A percentile compares a stretch with the other conserved stretches of the same genome.
Evolutionary conservation across 30 jellyfish, hydroid and myxozoan species (phyloP).

Genomic region (Pelagia noctiluca): DNA sequence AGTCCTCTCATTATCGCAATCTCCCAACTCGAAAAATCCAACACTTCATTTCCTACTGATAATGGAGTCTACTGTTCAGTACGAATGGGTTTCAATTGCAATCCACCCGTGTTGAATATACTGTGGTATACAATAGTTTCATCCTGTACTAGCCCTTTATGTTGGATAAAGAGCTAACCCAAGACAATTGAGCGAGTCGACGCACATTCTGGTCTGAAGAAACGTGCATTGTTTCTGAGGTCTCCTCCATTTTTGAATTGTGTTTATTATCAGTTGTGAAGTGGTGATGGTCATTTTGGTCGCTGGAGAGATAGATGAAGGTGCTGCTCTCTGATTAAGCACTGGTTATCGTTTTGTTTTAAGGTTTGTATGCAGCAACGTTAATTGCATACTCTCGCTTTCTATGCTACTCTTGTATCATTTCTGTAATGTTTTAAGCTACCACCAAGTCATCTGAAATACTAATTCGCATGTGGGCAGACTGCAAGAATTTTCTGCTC

Average conservation of each 20-base stretch:
- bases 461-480: too few species aligned
- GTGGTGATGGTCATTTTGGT: neutral
- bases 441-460: too few species aligned
- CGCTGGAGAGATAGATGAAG: neutral
- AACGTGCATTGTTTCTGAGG: neutral
- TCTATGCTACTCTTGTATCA: too few species aligned
- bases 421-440: too few species aligned
- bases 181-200: neutral
- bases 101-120: constrained; percentile 33
- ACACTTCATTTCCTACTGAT: constrained; percentile 82
- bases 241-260: neutral
- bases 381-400: too few species aligned
- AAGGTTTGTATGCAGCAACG: too few species aligned
- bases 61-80: constrained; percentile 71
- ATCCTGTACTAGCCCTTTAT: constrained; percentile 11
- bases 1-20: constrained; percentile 11
- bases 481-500: too few species aligned
- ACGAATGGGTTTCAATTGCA: too few species aligned
- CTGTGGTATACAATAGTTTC: constrained; percentile 70
- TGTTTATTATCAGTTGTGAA: neutral
- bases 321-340: too few species aligned
- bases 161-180: constrained; percentile 12
- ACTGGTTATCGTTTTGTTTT: too few species aligned
- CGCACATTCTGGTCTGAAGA: neutral
- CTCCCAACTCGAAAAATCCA: constrained; percentile 50